A percentile compares a stretch with the other conserved stretches of the same genome.
Evolutionary conservation across 92 coral and sea anemone genomes (phyloP).

Genomic region (Blastomussa wellsi): DNA sequence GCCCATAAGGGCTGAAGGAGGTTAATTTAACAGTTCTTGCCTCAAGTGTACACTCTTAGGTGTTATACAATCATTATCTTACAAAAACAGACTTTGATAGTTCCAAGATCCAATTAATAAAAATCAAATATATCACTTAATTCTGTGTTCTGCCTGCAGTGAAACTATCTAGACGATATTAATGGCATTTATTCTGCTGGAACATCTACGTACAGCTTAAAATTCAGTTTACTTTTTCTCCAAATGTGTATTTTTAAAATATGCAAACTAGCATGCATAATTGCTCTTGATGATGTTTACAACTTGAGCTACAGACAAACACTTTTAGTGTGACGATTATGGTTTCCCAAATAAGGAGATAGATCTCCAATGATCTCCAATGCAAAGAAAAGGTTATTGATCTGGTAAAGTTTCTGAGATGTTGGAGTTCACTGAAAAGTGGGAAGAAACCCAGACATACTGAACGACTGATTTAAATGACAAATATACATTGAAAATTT

Average conservation of each 20-base stretch:
- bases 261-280: not conserved
- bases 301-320: not conserved
- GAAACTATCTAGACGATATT: not conserved
- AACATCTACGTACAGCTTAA: not conserved
- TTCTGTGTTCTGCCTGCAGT: not conserved
- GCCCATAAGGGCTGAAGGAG: not conserved
- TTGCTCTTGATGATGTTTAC: not conserved
- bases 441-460: not conserved
- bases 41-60: not conserved
- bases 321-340: not conserved
- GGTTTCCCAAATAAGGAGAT: conserved; percentile 27
- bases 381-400: not conserved
- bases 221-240: not conserved
- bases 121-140: conserved; percentile 12
- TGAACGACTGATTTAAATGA: not conserved
- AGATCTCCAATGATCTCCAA: not conserved
- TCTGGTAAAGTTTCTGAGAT: conserved; percentile 22
- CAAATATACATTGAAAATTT: not conserved
- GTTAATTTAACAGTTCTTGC: not conserved
- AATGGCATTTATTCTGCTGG: not conserved
- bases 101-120: not conserved
- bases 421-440: not conserved
- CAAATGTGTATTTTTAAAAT: not conserved
- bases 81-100: not conserved
- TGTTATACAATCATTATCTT: not conserved